phyloP scores from a whole-genome alignment of 2,113 vertebrate genomes.

The Entelurus aequoreus region DNA sequence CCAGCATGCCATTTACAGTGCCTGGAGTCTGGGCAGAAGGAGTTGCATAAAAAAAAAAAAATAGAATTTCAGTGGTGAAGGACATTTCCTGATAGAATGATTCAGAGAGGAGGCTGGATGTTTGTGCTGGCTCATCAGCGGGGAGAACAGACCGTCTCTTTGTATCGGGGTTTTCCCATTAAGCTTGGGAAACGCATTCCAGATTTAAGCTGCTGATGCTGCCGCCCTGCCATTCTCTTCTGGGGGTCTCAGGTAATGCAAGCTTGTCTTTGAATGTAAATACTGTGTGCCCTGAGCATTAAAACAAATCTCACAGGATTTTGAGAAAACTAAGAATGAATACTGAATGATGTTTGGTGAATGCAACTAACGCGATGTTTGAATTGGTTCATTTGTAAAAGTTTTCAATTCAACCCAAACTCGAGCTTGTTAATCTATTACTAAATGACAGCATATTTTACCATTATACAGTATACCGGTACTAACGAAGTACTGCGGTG shows the following conservation, averaged over 20 bases:
- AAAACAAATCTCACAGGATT: neutral
- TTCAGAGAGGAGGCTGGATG: constrained; percentile 53
- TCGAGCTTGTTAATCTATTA: no score
- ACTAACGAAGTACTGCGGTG: no score
- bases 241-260: constrained; percentile 1
- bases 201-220: constrained; percentile 36
- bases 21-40: constrained; percentile 51
- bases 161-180: constrained; percentile 40
- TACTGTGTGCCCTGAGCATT: neutral
- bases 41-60: constrained; percentile 44
- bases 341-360: neutral
- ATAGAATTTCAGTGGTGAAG: constrained; percentile 51
- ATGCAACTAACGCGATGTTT: neutral
- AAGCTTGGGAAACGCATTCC: constrained; percentile 41
- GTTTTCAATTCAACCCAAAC: no score
- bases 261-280: constrained; percentile 12
- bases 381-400: neutral
- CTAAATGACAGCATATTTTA: no score
- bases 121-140: constrained; percentile 64
- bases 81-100: constrained; percentile 65
- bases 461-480: no score
- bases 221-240: constrained; percentile 21
- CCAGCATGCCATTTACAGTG: constrained; percentile 59
- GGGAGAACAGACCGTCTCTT: constrained; percentile 49
- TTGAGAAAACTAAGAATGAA: neutral